Evolutionary conservation across 1,140 invertebrate species (phyloP).

Genomic region (Wiebesia pumilae): DNA sequence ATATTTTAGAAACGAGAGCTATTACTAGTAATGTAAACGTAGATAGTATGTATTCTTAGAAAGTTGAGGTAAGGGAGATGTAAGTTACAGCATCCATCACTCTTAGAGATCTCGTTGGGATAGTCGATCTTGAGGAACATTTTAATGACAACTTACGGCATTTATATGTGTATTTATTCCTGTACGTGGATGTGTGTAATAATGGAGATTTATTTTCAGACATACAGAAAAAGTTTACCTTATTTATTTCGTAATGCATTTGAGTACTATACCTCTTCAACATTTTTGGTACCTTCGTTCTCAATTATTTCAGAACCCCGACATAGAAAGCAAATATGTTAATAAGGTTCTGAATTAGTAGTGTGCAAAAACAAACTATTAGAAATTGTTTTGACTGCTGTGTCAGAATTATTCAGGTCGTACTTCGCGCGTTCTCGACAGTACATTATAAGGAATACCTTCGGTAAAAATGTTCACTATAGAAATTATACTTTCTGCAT

Average conservation of each 20-base stretch:
- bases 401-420: not conserved
- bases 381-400: not conserved
- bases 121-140: conserved; percentile 74
- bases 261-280: not conserved
- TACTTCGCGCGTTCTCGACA: too few species aligned
- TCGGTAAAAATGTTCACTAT: too few species aligned
- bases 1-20: too few species aligned
- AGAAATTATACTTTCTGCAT: too few species aligned
- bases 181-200: not conserved
- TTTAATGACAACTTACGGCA: conserved; percentile 72
- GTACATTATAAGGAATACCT: too few species aligned
- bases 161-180: not conserved
- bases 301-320: not conserved
- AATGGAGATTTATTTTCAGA: not conserved
- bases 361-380: not conserved
- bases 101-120: conserved; percentile 57
- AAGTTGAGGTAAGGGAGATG: not conserved
- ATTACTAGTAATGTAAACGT: too few species aligned
- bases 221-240: not conserved
- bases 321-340: not conserved
- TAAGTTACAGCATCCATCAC: not conserved
- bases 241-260: not conserved
- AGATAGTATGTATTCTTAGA: too few species aligned
- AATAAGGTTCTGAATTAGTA: not conserved
- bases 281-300: not conserved